Evolutionary conservation across 2,888 invertebrate species (phyloP).

Genomic region (Drosophila seclusa): DNA sequence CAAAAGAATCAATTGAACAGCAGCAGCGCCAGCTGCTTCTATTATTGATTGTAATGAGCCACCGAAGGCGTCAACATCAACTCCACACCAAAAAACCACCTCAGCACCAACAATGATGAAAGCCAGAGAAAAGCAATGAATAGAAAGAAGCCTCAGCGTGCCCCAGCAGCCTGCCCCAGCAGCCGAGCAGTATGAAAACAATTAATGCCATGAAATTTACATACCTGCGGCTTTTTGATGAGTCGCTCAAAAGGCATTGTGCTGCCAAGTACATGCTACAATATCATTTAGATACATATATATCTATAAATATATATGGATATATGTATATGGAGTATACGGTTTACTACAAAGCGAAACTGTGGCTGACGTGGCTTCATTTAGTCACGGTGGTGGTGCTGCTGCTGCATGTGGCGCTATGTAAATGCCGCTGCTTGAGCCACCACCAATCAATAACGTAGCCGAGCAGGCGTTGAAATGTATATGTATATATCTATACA

Average conservation of each 20-base stretch:
- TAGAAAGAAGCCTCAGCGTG: constrained; percentile 31
- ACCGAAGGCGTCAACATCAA: constrained; percentile 78
- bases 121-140: constrained; percentile 27
- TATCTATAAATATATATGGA: background rate
- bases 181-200: constrained; percentile 57
- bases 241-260: constrained; percentile 68
- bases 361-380: constrained; percentile 18
- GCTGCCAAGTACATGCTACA: constrained; percentile 8
- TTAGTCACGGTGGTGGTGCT: background rate
- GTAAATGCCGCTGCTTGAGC: constrained; percentile 3
- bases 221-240: constrained; percentile 77
- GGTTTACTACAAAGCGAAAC: constrained; percentile 5
- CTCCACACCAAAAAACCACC: constrained; percentile 29
- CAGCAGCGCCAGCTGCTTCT: constrained; percentile 50
- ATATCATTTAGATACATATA: constrained; percentile 8
- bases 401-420: constrained; percentile 16
- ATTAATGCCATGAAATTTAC: constrained; percentile 73
- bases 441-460: constrained; percentile 7
- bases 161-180: background rate
- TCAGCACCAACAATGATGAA: constrained; percentile 9
- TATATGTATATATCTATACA: background rate
- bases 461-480: background rate
- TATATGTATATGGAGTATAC: background rate
- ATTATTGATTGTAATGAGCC: constrained; percentile 81
- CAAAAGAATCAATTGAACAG: constrained; percentile 69